These are phyloP conservation scores for Pachydiplax longipennis DNA, from an alignment of 2,888 invertebrate genomes.

Conservation along the genomic window DNA sequence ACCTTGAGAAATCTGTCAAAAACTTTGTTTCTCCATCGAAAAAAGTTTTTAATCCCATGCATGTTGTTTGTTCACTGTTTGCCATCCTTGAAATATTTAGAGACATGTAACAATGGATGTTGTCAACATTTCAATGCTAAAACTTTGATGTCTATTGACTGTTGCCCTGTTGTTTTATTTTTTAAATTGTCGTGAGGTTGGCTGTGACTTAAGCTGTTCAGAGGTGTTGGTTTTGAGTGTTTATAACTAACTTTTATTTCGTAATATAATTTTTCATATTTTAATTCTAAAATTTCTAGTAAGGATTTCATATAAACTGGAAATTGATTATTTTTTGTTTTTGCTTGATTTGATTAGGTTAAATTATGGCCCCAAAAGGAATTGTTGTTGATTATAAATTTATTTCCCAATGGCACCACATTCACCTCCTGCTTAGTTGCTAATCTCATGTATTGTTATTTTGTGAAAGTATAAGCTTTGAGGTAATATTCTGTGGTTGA, in stretches of 20 bases:
- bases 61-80: neutral
- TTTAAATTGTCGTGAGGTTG: conserved; percentile 8
- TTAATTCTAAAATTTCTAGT: neutral
- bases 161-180: conserved; percentile 3
- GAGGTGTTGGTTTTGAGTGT: conserved; percentile 36
- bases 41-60: neutral
- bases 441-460: neutral
- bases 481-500: neutral
- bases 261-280: neutral
- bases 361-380: neutral
- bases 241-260: neutral
- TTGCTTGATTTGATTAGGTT: neutral
- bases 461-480: neutral
- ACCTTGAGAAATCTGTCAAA: neutral
- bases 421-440: neutral
- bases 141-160: neutral
- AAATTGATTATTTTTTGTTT: neutral
- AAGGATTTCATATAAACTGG: neutral
- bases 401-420: neutral
- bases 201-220: conserved; percentile 15
- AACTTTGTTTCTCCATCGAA: neutral
- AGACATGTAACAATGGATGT: neutral
- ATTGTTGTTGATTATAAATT: neutral
- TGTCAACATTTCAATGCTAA: neutral
- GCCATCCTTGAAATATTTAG: neutral